phyloP scores from a whole-genome alignment of 2,888 invertebrate genomes.

The Platypus cylindrus region DNA sequence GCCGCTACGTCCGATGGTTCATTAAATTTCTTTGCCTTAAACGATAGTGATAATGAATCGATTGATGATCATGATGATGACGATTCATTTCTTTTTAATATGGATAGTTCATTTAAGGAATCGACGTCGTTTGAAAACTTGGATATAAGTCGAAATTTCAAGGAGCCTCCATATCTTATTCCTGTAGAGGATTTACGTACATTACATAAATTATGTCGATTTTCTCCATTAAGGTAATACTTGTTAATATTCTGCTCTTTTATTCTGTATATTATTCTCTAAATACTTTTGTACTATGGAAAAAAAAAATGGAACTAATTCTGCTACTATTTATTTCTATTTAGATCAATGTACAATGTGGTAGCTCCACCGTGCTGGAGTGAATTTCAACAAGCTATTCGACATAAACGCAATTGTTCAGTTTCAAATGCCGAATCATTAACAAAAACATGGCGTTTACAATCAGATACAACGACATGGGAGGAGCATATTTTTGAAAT shows the following conservation, averaged over 20 bases:
- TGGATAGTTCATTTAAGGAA: conserved; percentile 17
- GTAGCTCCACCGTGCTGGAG: conserved; percentile 91
- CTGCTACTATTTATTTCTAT: conserved; percentile 2
- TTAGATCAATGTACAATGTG: conserved; percentile 57
- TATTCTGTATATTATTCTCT: too few species aligned
- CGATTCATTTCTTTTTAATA: conserved; percentile 33
- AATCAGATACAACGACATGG: conserved; percentile 80
- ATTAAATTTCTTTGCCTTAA: conserved; percentile 69
- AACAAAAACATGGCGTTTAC: conserved; percentile 78
- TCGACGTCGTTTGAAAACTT: conserved; percentile 23
- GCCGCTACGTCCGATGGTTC: conserved; percentile 70
- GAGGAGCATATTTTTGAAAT: conserved; percentile 87
- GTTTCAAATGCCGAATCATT: conserved; percentile 55
- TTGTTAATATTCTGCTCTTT: neutral
- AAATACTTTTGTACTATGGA: too few species aligned
- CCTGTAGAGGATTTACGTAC: conserved; percentile 35
- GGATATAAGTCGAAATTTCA: conserved; percentile 27
- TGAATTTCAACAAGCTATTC: conserved; percentile 82
- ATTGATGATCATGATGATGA: conserved; percentile 61
- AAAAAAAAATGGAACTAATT: too few species aligned
- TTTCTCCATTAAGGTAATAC: conserved; percentile 47
- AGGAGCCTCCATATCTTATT: conserved; percentile 28
- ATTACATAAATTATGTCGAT: conserved; percentile 62
- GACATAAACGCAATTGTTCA: conserved; percentile 79
- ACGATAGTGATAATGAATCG: conserved; percentile 58